Base-by-base conservation (phyloP, 2,888 invertebrate genomes). In the Acleris laterana region DNA sequence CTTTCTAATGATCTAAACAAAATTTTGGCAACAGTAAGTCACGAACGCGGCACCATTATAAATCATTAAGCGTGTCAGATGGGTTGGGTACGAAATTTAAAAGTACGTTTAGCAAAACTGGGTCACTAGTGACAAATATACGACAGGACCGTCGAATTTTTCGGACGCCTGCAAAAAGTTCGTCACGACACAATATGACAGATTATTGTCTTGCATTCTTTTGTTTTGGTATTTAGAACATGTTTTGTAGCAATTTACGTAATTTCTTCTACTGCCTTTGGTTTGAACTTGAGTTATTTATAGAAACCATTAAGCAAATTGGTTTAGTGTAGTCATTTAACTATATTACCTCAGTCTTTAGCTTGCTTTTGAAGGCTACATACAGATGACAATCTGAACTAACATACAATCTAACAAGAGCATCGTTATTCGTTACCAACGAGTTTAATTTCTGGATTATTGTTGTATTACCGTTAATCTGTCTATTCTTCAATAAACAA, bases 91-190 rank as follows among this genome's bases (percentile, higher is more conserved):
- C 19, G 50, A 62, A 56, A 56, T 62, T 62, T 25, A 74, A 78
- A 76, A 63, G 75, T 71, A 79, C 75, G 75, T 69, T 72, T 70
- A 74, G 56, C 68, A 75, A 80, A 87, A 82, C 80, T 84, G 70
- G 86, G 85, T 80, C 79, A 82, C 78, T 81, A 77, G 81, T 81
- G 83, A 85, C 79, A 81, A 84, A 85, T 84, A 79, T 80, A 77
- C 71, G 77, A 79, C 74, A 77, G 72, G 70, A 70, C 72, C 16
- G 65, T 55, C 60, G 46, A 62, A 76, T 77, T 75, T 71, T 77
- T 77, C 70, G 69, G 70, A 74, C 73, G 74, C 74, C 73, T 75
- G 77, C 72, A 71, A 70, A 76, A 71, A 44, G 38, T 25, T 51
- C 68, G 48, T 63, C 58, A 49, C 49, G 62, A 48, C 49, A 51